Evolutionary conservation across 2,888 invertebrate species (phyloP).

Genomic region (Drosophila antonietae): DNA sequence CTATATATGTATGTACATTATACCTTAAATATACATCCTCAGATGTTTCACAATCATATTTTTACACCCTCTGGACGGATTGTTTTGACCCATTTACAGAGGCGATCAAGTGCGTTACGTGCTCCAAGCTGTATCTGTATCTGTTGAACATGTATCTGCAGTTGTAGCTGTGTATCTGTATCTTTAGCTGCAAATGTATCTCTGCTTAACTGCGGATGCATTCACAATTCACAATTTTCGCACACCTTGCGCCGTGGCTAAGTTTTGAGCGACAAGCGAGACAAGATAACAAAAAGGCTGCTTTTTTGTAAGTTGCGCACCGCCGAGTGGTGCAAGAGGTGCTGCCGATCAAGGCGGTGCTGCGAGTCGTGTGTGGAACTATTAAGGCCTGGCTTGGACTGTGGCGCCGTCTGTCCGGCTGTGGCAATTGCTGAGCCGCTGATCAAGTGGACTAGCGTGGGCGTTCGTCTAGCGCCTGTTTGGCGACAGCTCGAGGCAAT

Average conservation of each 20-base stretch:
- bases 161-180: constrained; percentile 20
- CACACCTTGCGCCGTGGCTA: constrained; percentile 69
- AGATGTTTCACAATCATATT: neutral
- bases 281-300: constrained; percentile 76
- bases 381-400: constrained; percentile 49
- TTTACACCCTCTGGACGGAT: neutral
- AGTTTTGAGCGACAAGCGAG: constrained; percentile 70
- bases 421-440: constrained; percentile 27
- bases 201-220: constrained; percentile 40
- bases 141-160: constrained; percentile 12
- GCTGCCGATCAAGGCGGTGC: constrained; percentile 7
- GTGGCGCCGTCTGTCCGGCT: constrained; percentile 54
- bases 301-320: constrained; percentile 46
- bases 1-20: neutral
- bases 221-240: constrained; percentile 42
- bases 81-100: constrained; percentile 54
- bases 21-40: neutral
- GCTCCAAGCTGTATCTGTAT: constrained; percentile 9
- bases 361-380: constrained; percentile 41
- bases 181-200: constrained; percentile 14
- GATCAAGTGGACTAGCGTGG: constrained; percentile 73
- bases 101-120: constrained; percentile 37
- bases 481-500: constrained; percentile 67
- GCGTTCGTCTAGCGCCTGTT: constrained; percentile 73
- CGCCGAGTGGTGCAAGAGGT: constrained; percentile 9